Base-by-base conservation (phyloP, 2,113 vertebrate genomes). In the Hylia prasina region DNA sequence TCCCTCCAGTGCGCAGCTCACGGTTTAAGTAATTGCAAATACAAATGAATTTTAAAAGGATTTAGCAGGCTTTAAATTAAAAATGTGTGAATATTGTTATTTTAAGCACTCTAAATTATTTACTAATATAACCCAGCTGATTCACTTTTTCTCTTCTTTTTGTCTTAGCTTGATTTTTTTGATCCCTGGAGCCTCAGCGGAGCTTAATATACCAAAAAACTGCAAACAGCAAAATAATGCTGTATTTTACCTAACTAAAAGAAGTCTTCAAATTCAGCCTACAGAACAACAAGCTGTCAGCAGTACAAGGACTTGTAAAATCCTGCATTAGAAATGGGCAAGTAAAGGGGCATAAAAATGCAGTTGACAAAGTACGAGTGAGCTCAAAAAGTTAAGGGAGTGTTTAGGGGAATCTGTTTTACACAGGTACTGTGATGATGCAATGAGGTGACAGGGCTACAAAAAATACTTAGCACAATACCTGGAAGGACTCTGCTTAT, bases 1-100 rank as follows among this genome's bases (percentile, higher is more conserved):
- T 96, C 97, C 97, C 97, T 97, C 90, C 89, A 91, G 94, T 96
- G 91, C 94, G 91, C 92, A 89, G 91, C 90, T 97, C 96, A 93
- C 87, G 60, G 96, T 90, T 97, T 97, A 98, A 98, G 96, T 98
- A 97, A 98, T 94, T 97, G 97, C 92, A 97, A 95, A 96, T 95
- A 96, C 96, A 97, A 98, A 98, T 97, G 90, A 98, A 98, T 97
- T 98, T 98, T 97, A 97, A 97, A 96, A 94, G 93, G 94, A 87
- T 97, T 97, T 97, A 97, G 84, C 90, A 96, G 81, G 66, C 65
- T 96, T 97, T 97, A 97, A 97, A 98, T 98, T 98, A 97, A 98
- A 98, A 98, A 97, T 95, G 91, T 88, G 96, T 97, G 96, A 97
- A 97, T 84, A 94, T 57, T 95, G 94, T 98, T 98, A 93, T 98